Base-by-base conservation (phyloP, 2,888 invertebrate species). In the Leptogaster cylindrica region DNA sequence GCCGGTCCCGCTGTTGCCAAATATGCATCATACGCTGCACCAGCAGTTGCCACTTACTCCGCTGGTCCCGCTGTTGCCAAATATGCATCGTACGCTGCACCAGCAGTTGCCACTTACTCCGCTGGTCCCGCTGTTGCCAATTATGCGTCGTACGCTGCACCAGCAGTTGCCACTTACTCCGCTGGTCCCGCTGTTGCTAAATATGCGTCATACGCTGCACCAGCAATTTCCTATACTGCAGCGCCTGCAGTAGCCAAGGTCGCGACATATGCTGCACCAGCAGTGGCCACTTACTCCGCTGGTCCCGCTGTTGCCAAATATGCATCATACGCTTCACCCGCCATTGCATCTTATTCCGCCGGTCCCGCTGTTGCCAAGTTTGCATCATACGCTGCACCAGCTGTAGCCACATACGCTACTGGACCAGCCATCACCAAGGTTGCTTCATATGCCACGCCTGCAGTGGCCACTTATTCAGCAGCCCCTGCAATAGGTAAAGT, bases 391-490 rank as follows among this genome's bases (percentile, higher is more conserved):
- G 36, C 61, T 27, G 44, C 58, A 39, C 61, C 66, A 25, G 66
- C 36, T 16, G 6, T 58, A 10, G 74, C 70, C n/a, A 71, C 76
- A 0, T 82, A 83, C 50, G 77, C 80, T 46, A 74, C 81, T 8
- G 75, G 79, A n/a, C 81, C 82, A 3, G 75, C 78, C 1, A 28
- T 61, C 10, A 23, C 68, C 1, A 66, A 66, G 16, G 31, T 50
- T 3, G 55, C 66, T 2, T 12, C 65, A n/a, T 68, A 68, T 33
- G 48, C 58, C 27, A 63, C 55, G 10, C 67, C 69, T 4, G 65
- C 65, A 16, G 28, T 65, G 7, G 46, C 63, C 12, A 71, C 76
- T 0, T 82, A 83, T 52, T 77, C 79, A 48, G 74, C 81, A 10
- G 74, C 79, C 10, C 67, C 66, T 28, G 68, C 65, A 27, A 18